Conservation (phyloP, 2,888 invertebrate species). For the Sturmia bella region DNA sequence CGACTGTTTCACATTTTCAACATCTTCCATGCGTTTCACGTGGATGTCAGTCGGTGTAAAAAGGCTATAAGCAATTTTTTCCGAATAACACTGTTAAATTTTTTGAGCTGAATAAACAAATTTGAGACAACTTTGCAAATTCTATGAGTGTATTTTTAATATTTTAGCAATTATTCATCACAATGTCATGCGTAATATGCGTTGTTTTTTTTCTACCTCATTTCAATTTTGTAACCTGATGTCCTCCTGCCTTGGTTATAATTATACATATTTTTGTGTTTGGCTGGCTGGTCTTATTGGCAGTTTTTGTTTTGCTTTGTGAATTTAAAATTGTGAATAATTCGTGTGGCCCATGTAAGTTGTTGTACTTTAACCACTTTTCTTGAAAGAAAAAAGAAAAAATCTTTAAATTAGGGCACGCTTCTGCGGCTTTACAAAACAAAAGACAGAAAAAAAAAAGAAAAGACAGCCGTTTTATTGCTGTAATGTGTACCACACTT, state of each 20-base stretch:
- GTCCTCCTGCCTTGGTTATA: conserved; percentile 59
- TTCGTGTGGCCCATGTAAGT: conserved; percentile 68
- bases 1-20: too few species aligned
- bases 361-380: conserved; percentile 75
- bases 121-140: neutral
- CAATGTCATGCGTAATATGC: conserved; percentile 65
- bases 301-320: conserved; percentile 9
- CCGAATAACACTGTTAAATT: too few species aligned
- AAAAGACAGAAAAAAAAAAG: conserved; percentile 40
- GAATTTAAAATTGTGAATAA: conserved; percentile 54
- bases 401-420: conserved; percentile 78
- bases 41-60: too few species aligned
- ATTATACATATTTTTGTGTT: conserved; percentile 51
- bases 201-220: conserved; percentile 44
- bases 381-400: conserved; percentile 69
- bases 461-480: conserved; percentile 46
- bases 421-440: conserved; percentile 74
- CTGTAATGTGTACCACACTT: conserved; percentile 58
- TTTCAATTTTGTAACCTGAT: conserved; percentile 53
- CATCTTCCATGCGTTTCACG: too few species aligned
- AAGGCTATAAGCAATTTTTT: too few species aligned
- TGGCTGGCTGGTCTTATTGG: conserved; percentile 41
- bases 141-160: conserved; percentile 50
- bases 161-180: conserved; percentile 63
- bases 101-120: too few species aligned